Evolutionary conservation across 1,140 invertebrate species (phyloP).

Genomic region (Trachymyrmex cornetzi): DNA sequence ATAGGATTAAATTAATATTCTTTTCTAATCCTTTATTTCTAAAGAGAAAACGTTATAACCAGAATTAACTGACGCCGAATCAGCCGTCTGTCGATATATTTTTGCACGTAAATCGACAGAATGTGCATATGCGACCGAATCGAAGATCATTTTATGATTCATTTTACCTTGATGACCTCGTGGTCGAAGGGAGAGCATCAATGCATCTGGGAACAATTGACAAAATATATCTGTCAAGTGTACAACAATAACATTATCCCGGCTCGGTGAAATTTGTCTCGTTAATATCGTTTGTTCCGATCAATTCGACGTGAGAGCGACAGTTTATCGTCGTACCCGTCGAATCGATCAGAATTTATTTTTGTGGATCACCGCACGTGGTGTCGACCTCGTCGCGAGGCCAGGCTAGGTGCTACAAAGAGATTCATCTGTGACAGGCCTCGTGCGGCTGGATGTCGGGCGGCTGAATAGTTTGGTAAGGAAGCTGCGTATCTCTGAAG

Average conservation of each 20-base stretch:
- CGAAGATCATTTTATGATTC: not conserved
- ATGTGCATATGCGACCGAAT: not conserved
- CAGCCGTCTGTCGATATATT: not conserved
- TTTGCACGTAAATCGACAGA: not conserved
- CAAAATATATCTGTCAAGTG: conserved; percentile 55
- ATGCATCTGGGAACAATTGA: conserved; percentile 38
- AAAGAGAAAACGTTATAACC: not conserved
- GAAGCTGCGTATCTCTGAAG: conserved; percentile 83
- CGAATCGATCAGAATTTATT: conserved; percentile 35
- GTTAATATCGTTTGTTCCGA: not conserved
- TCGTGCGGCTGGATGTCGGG: conserved; percentile 77
- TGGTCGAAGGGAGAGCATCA: conserved; percentile 22
- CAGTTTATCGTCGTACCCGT: not conserved
- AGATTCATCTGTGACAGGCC: conserved; percentile 83
- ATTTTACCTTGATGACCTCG: conserved; percentile 30
- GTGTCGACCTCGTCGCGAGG: not conserved
- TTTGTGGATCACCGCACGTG: not conserved
- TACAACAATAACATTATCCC: conserved; percentile 58
- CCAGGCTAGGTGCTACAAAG: not conserved
- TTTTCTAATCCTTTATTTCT: not conserved
- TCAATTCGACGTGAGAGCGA: conserved; percentile 8
- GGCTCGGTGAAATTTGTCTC: conserved; percentile 16
- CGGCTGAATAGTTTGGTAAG: conserved; percentile 74
- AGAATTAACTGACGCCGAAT: not conserved
- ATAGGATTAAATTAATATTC: not conserved